A percentile compares a stretch with the other conserved stretches of the same genome.
Evolutionary conservation across 2,888 invertebrate species (phyloP).

Genomic region (Phengaris arion): DNA sequence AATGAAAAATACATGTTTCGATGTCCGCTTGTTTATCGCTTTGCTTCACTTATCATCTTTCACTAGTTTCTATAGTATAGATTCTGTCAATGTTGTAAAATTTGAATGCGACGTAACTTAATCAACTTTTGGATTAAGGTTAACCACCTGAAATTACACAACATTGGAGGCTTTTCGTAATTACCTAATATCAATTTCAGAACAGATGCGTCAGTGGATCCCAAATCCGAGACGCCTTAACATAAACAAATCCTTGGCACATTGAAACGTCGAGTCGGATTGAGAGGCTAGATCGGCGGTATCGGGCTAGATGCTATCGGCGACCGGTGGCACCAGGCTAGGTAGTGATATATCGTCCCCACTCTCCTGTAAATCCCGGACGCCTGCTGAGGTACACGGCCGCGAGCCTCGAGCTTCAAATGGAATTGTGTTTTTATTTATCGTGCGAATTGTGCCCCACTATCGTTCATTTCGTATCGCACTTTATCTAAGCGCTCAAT

Average conservation of each 20-base stretch:
- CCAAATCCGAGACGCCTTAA: neutral
- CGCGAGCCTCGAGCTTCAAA: conserved; percentile 72
- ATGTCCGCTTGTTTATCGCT: conserved; percentile 74
- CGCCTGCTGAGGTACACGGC: conserved; percentile 80
- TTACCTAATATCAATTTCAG: no score
- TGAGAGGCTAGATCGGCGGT: conserved; percentile 53
- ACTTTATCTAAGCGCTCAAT: conserved; percentile 56
- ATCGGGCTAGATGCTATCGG: conserved; percentile 65
- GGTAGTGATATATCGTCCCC: conserved; percentile 76
- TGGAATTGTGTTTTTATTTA: conserved; percentile 80
- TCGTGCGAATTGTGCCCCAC: conserved; percentile 74
- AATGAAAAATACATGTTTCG: conserved; percentile 76
- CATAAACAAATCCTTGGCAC: conserved; percentile 16
- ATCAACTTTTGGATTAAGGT: neutral
- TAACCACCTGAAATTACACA: no score
- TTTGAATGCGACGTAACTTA: neutral
- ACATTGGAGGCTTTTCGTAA: no score
- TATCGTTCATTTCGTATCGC: conserved; percentile 75
- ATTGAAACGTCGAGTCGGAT: conserved; percentile 27
- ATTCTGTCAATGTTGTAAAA: conserved; percentile 40
- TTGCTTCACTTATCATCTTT: conserved; percentile 60
- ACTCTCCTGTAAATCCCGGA: conserved; percentile 79
- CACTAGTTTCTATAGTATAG: conserved; percentile 54
- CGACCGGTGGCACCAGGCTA: conserved; percentile 66
- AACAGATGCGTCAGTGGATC: no score